Conservation (phyloP, 2,888 invertebrate species). For the Buathra laborator region DNA sequence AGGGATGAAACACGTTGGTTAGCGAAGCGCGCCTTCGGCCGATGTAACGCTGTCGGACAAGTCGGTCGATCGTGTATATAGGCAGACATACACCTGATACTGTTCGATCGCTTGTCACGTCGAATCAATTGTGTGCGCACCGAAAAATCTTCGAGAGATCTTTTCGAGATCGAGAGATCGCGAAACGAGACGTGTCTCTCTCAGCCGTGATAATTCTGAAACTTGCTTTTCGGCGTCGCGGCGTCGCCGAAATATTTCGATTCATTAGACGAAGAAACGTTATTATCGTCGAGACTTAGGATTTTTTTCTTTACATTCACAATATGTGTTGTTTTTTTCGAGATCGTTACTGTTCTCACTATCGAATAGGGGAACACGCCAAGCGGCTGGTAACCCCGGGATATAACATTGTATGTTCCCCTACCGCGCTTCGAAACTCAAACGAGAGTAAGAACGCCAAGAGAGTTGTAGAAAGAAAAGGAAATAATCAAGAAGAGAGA, state of each 20-base stretch:
- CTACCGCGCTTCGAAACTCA: constrained; percentile 27
- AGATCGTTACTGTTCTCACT: neutral
- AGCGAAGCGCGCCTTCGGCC: constrained; percentile 6
- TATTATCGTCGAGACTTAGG: constrained; percentile 25
- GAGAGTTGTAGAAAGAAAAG: constrained; percentile 33
- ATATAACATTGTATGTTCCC: constrained; percentile 58
- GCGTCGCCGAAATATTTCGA: constrained; percentile 46
- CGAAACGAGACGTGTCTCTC: constrained; percentile 3
- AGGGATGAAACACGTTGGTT: constrained; percentile 37
- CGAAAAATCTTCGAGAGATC: constrained; percentile 21
- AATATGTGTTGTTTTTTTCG: neutral
- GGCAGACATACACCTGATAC: constrained; percentile 33
- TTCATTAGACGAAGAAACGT: constrained; percentile 43
- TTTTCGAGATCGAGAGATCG: constrained; percentile 1
- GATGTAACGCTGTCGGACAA: constrained; percentile 51
- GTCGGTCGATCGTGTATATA: constrained; percentile 10
- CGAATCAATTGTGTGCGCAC: constrained; percentile 56
- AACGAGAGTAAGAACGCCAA: constrained; percentile 22
- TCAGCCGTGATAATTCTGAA: constrained; percentile 29
- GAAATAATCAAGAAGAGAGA: constrained; percentile 34
- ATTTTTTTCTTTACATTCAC: neutral
- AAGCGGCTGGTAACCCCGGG: constrained; percentile 16
- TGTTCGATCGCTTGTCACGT: constrained; percentile 62
- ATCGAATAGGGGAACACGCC: constrained; percentile 30
- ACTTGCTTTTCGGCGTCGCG: neutral